These are phyloP conservation scores for Apotomis betuletana DNA, from an alignment of 2,888 invertebrate genomes.

Conservation along the genomic window DNA sequence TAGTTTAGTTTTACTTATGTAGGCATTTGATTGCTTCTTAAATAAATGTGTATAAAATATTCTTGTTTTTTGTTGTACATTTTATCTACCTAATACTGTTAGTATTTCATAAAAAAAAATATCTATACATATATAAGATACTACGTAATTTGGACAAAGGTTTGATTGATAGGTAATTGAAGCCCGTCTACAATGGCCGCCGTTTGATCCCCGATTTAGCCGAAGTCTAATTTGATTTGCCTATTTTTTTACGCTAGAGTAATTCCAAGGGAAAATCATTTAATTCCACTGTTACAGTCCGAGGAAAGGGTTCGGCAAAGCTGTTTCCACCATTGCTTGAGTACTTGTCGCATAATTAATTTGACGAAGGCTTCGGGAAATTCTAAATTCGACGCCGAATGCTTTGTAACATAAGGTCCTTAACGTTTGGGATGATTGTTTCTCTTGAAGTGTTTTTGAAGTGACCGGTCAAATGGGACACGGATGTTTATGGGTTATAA, in stretches of 20 bases:
- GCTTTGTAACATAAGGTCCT: background rate
- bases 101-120: too few species aligned
- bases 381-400: constrained; percentile 4
- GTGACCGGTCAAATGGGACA: too few species aligned
- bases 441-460: background rate
- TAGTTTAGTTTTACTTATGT: too few species aligned
- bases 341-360: constrained; percentile 31
- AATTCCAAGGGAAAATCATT: constrained; percentile 10
- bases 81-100: too few species aligned
- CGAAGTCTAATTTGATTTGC: constrained; percentile 1
- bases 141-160: too few species aligned
- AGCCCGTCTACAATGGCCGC: too few species aligned
- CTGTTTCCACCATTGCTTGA: background rate
- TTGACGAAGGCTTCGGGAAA: constrained; percentile 6
- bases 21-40: too few species aligned
- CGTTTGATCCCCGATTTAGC: background rate
- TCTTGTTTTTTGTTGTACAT: too few species aligned
- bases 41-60: too few species aligned
- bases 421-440: background rate
- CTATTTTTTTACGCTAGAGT: background rate
- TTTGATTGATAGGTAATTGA: too few species aligned
- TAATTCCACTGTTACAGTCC: constrained; percentile 15
- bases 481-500: too few species aligned
- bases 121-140: too few species aligned
- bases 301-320: constrained; percentile 7